These are phyloP conservation scores for Acrossocheilus fasciatus DNA, from an alignment of 2,797 vertebrate genomes.

Conservation along the genomic window DNA sequence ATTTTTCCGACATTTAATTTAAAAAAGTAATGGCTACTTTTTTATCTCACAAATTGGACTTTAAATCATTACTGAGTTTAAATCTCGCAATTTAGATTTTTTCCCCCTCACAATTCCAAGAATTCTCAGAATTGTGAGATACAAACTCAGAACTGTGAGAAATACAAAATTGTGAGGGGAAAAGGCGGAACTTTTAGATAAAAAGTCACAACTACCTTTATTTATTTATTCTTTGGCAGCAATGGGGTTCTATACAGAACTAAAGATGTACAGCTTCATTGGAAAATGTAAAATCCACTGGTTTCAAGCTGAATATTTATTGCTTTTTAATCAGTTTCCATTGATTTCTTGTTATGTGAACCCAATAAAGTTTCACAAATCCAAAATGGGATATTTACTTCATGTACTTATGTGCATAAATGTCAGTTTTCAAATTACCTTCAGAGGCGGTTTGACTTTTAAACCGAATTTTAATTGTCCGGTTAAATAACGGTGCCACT, in stretches of 20 bases:
- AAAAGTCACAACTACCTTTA: not conserved
- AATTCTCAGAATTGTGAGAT: too few species aligned
- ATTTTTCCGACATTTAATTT: too few species aligned
- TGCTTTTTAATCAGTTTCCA: not conserved
- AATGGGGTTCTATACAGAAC: not conserved
- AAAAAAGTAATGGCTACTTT: too few species aligned
- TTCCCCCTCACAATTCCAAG: too few species aligned
- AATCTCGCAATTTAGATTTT: too few species aligned
- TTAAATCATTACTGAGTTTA: too few species aligned
- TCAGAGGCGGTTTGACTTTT: not conserved
- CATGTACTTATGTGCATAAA: not conserved
- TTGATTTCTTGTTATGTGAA: not conserved
- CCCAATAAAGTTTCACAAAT: constrained; percentile 1
- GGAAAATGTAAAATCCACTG: not conserved
- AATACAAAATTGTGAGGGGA: not conserved
- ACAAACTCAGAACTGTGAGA: not conserved
- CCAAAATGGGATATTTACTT: not conserved
- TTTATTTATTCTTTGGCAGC: not conserved
- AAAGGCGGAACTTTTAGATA: not conserved
- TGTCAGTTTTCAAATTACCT: not conserved
- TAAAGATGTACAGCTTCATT: not conserved
- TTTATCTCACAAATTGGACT: not conserved
- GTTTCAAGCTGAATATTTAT: not conserved
- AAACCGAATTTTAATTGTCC: not conserved
- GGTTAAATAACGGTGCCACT: not conserved